Base-by-base conservation (phyloP, 1,140 invertebrate genomes). In the Anastrepha ludens region DNA sequence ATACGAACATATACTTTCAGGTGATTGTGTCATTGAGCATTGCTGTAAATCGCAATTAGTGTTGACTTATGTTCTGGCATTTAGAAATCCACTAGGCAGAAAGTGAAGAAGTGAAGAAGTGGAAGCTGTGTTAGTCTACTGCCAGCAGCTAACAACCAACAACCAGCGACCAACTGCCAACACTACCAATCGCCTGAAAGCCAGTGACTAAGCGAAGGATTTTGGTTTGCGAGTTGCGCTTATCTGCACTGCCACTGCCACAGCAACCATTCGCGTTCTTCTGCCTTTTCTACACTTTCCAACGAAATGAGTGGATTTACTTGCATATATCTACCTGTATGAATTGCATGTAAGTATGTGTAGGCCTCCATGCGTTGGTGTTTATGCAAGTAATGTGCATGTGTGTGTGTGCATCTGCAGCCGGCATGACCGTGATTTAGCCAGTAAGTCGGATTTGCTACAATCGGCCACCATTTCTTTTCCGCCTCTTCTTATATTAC, bases 1-100 rank as follows among this genome's bases (percentile, higher is more conserved):
- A 11, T 47, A 44, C 0, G 70, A 74, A 4, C 7, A 8, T 11
- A n/a, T 9, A 7, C 41, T 74, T 41, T 47, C 41, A 47, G 0
- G 0, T 2, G 2, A 4, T 81, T 81, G 47, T 81, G 47, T n/a
- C 29, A n/a, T 81, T 20, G 74, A 11, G n/a, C 47, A 29, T 55
- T 81, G 74, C 74, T 81, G 44, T 81, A 81, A 81, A 81, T 81
- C 47, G 74, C 74, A 81, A 81, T 81, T 81, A 81, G 74, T 81
- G 74, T 81, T 81, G 74, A 81, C 47, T 81, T 81, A 81, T 81
- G 74, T 81, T 55, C 74, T 55, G 74, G 47, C 74, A 81, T 81
- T 81, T 55, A 81, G 74, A 44, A 81, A 81, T 29, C 17, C 74
- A 81, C 47, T 7, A 55, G 55, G 50, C 74, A 55, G 74, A 47